phyloP scores from a whole-genome alignment of 2,888 invertebrate genomes.

The Cataglyphis livida region DNA sequence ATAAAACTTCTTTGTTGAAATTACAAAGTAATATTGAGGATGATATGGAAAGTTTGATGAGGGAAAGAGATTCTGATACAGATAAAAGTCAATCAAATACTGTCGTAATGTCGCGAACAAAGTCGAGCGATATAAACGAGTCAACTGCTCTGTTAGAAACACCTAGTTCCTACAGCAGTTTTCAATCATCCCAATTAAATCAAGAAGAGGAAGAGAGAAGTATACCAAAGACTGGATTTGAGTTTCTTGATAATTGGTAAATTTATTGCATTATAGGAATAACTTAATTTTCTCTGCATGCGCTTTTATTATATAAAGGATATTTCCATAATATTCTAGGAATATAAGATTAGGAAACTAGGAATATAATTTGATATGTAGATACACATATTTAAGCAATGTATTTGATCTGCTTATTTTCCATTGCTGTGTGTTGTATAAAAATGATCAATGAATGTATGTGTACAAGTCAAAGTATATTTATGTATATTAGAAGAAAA shows the following conservation, averaged over 20 bases:
- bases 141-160: constrained; percentile 82
- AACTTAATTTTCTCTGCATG: not conserved
- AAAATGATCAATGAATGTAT: not conserved
- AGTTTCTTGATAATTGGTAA: constrained; percentile 88
- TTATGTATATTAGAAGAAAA: not conserved
- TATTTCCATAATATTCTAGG: constrained; percentile 9
- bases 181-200: constrained; percentile 81
- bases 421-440: not conserved
- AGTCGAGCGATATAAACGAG: constrained; percentile 80
- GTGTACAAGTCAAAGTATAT: constrained; percentile 8
- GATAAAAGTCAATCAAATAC: constrained; percentile 80
- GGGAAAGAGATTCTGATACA: constrained; percentile 73
- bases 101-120: constrained; percentile 77
- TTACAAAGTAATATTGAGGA: constrained; percentile 78
- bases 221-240: constrained; percentile 87
- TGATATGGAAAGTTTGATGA: constrained; percentile 79
- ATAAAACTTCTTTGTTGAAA: constrained; percentile 81
- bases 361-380: not conserved
- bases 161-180: constrained; percentile 83
- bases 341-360: not conserved
- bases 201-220: constrained; percentile 79
- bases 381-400: not conserved
- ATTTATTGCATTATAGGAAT: not conserved
- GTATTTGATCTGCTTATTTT: constrained; percentile 8
- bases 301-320: constrained; percentile 4